Percentiles rank a stretch among this genome's conserved stretches.
These are phyloP conservation scores for Meteorus sp. DNA, from an alignment of 1,140 invertebrate genomes.

Conservation along the genomic window DNA sequence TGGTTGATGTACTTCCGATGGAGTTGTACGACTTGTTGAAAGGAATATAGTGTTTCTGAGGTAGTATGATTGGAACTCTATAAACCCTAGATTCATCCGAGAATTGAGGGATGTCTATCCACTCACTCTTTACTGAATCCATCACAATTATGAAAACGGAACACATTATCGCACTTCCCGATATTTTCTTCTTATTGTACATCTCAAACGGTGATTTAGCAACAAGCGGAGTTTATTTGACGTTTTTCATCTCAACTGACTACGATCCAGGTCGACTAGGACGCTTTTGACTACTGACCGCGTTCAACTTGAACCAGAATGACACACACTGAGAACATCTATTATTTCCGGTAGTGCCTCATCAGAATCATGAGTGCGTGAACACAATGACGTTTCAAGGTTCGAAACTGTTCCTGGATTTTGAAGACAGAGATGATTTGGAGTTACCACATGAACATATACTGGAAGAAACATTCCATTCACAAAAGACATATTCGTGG, in stretches of 20 bases:
- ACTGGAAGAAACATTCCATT: too few relatives aligned
- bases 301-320: neutral
- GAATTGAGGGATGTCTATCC: slow-evolving; percentile 53
- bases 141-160: slow-evolving; percentile 20
- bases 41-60: neutral
- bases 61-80: slow-evolving; percentile 23
- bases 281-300: slow-evolving; percentile 5
- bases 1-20: too few relatives aligned
- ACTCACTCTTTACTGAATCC: slow-evolving; percentile 32
- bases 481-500: too few relatives aligned
- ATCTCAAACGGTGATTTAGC: neutral
- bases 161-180: neutral
- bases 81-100: slow-evolving; percentile 48
- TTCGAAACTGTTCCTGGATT: too few relatives aligned
- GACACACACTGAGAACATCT: neutral
- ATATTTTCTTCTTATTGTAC: neutral
- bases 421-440: too few relatives aligned
- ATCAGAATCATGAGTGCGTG: slow-evolving; percentile 1
- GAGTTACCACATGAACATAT: too few relatives aligned
- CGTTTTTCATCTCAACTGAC: neutral
- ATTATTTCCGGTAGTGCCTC: slow-evolving; percentile 7
- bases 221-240: neutral
- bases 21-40: too few relatives aligned
- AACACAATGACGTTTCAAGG: neutral
- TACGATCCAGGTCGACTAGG: neutral